phyloP scores from a whole-genome alignment of 2,797 vertebrate genomes.

The Phoebastria nigripes region DNA sequence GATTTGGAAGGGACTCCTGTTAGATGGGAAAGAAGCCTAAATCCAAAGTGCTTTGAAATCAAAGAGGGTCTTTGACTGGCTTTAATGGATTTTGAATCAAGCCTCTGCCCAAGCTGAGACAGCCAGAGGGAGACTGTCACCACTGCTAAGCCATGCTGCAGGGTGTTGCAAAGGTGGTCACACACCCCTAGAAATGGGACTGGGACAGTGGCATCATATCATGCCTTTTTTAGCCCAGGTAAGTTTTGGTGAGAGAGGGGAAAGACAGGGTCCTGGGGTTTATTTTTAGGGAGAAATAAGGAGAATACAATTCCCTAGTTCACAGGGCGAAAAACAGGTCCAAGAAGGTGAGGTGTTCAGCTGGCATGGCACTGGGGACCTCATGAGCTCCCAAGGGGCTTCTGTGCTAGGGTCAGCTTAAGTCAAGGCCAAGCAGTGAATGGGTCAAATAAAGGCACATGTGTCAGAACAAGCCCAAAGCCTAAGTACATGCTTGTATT shows the following conservation, averaged over 20 bases:
- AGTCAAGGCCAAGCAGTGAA: background rate
- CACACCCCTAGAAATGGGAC: background rate
- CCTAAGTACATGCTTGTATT: background rate
- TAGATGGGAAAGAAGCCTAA: background rate
- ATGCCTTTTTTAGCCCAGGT: background rate
- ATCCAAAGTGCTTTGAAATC: background rate
- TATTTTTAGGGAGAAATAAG: background rate
- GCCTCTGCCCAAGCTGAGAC: background rate
- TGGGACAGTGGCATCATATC: background rate
- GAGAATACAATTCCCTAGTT: background rate
- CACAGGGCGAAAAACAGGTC: background rate
- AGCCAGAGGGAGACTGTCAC: background rate
- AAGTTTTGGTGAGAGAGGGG: background rate
- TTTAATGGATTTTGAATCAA: background rate
- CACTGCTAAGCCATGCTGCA: rapidly evolving
- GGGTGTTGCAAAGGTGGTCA: background rate
- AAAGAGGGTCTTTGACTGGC: background rate
- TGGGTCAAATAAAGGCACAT: background rate
- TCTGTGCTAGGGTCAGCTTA: background rate
- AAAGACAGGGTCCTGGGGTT: background rate
- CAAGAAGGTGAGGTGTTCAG: background rate
- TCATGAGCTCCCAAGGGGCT: background rate
- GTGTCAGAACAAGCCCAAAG: background rate
- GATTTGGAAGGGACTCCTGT: background rate
- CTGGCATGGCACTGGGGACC: background rate